Evolutionary conservation across 2,888 invertebrate species (phyloP).

Genomic region (Griposia aprilina): DNA sequence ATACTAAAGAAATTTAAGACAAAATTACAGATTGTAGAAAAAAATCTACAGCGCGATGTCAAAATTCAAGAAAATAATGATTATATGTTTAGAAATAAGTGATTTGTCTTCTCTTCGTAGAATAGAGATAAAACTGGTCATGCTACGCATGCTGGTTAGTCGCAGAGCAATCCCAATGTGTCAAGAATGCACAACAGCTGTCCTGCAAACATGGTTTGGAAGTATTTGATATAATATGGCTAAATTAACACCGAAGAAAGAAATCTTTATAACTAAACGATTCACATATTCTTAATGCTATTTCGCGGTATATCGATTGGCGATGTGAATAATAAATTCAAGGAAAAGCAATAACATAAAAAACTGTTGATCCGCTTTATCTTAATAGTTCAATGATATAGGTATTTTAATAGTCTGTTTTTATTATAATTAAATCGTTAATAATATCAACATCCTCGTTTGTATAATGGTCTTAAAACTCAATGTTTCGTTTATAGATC

Average conservation of each 20-base stretch:
- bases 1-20: too few species aligned
- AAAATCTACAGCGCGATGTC: too few species aligned
- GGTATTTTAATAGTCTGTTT: slow-evolving; percentile 23
- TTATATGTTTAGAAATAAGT: too few species aligned
- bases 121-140: too few species aligned
- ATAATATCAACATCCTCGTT: slow-evolving; percentile 31
- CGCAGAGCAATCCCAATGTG: not conserved
- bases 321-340: not conserved
- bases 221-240: not conserved
- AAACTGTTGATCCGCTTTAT: not conserved
- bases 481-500: slow-evolving; percentile 41
- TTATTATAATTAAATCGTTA: slow-evolving; percentile 31
- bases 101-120: too few species aligned
- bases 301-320: not conserved
- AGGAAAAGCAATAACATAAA: not conserved
- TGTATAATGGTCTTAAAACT: slow-evolving; percentile 19
- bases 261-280: not conserved
- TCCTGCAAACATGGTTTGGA: not conserved
- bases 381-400: not conserved
- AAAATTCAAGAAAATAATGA: too few species aligned
- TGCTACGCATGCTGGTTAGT: too few species aligned
- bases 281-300: not conserved
- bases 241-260: not conserved
- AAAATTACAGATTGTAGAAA: too few species aligned
- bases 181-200: not conserved